phyloP scores from a whole-genome alignment of 1,140 invertebrate species.

The Apis mellifera region Amel_HAv3.1 CM009937.2:2368001-2368500 shows the following conservation, averaged over 20 bases:
- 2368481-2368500: slow-evolving; percentile 28
- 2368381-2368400: not conserved
- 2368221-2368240: not conserved
- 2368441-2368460: not conserved
- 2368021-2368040: not conserved
- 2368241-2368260: not conserved
- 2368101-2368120: not conserved
- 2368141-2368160: not conserved
- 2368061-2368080: too few relatives aligned
- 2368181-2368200: not conserved
- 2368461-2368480: slow-evolving; percentile 7
- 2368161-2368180: not conserved
- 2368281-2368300: not conserved
- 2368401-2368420: not conserved
- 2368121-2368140: too few relatives aligned
- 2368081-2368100: not conserved
- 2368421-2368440: slow-evolving; percentile 4
- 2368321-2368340: not conserved
- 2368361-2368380: not conserved
- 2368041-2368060: too few relatives aligned
- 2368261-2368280: not conserved
- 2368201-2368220: slow-evolving; percentile 5
- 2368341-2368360: not conserved
- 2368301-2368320: not conserved
- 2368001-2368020: not conserved